Percentiles rank a stretch among this genome's conserved stretches.
phyloP scores from a whole-genome alignment of 1,140 invertebrate species.

The Helicoverpa zea region DNA sequence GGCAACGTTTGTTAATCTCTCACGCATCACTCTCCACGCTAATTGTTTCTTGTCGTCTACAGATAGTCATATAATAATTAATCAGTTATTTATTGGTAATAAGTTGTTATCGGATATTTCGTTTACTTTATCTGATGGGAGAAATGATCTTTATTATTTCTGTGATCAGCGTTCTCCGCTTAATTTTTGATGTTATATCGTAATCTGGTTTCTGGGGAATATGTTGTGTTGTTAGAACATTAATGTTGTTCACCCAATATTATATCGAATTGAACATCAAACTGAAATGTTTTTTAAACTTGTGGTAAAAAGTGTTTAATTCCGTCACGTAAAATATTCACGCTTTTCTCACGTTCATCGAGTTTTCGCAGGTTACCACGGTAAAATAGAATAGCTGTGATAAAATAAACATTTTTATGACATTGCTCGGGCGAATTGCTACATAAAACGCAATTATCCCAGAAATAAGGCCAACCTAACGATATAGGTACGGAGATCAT shows the following conservation, averaged over 20 bases:
- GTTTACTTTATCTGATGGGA: slow-evolving; percentile 5
- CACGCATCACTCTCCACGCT: slow-evolving; percentile 39
- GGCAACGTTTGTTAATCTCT: slow-evolving; percentile 47
- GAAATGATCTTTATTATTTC: neutral
- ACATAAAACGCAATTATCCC: slow-evolving; percentile 77
- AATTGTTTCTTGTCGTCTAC: slow-evolving; percentile 48
- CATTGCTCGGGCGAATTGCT: slow-evolving; percentile 67
- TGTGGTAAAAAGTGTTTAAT: slow-evolving; percentile 3
- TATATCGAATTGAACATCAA: no score
- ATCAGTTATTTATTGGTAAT: slow-evolving; percentile 46
- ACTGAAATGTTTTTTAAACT: no score
- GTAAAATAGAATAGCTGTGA: slow-evolving; percentile 63
- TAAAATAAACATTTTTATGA: slow-evolving; percentile 74
- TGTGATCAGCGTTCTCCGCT: neutral
- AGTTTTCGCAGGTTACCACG: slow-evolving; percentile 62
- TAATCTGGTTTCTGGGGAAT: neutral
- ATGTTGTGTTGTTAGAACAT: no score
- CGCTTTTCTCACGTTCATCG: slow-evolving; percentile 50
- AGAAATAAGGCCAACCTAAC: slow-evolving; percentile 61
- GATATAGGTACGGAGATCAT: slow-evolving; percentile 52
- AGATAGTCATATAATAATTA: slow-evolving; percentile 41
- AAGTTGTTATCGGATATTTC: slow-evolving; percentile 12
- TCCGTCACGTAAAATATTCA: slow-evolving; percentile 29
- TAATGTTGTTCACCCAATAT: no score
- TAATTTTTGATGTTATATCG: neutral